A percentile compares a stretch with the other conserved stretches of the same genome.
Evolutionary conservation across 2,888 invertebrate species (phyloP).

Genomic region (Agelastica alni): DNA sequence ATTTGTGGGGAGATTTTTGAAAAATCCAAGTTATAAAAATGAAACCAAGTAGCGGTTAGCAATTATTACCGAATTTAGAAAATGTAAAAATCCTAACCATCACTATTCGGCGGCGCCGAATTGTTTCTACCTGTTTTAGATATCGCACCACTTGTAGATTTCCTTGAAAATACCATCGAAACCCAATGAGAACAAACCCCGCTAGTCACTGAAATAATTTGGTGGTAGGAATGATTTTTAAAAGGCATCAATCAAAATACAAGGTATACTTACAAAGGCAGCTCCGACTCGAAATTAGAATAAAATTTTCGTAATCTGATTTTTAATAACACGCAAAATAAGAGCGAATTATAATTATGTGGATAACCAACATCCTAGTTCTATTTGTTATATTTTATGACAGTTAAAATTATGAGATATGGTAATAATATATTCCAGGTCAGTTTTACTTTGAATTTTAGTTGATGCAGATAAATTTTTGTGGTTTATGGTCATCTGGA

Average conservation of each 20-base stretch:
- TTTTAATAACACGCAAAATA: conserved; percentile 34
- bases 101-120: conserved; percentile 49
- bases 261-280: conserved; percentile 55
- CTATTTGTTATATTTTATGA: too few species aligned
- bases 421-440: too few species aligned
- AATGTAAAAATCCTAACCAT: conserved; percentile 46
- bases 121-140: conserved; percentile 44
- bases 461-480: too few species aligned
- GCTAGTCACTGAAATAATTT: conserved; percentile 37
- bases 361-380: too few species aligned
- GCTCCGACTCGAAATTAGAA: conserved; percentile 50
- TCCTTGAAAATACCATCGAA: conserved; percentile 23
- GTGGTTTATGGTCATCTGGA: too few species aligned
- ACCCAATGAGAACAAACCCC: conserved; percentile 14
- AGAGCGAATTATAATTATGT: conserved; percentile 25
- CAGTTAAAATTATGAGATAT: too few species aligned
- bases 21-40: conserved; percentile 44
- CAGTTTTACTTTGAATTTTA: too few species aligned
- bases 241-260: conserved; percentile 52
- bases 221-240: conserved; percentile 33
- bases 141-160: conserved; percentile 22
- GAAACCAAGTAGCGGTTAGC: conserved; percentile 49
- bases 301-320: conserved; percentile 38
- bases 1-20: conserved; percentile 43
- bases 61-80: conserved; percentile 48